Percentiles rank a stretch among this genome's conserved stretches.
These are phyloP conservation scores for Lontra canadensis DNA, from an alignment of 2,113 vertebrate species.

Conservation along the genomic window DNA sequence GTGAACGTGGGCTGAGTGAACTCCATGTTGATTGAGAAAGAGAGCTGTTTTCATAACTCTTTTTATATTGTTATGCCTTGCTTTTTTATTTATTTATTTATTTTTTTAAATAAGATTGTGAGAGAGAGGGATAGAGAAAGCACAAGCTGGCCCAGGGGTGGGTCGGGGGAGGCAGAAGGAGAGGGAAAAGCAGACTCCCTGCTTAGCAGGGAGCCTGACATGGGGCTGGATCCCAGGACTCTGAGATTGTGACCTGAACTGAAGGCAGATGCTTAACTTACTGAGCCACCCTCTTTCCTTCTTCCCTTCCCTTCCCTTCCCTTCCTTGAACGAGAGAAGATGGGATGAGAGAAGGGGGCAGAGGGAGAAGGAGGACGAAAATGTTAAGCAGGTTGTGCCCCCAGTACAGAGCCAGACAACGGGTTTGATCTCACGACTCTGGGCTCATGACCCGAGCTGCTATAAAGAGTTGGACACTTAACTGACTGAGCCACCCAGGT, in stretches of 20 bases:
- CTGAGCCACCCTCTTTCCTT: background rate
- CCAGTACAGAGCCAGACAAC: background rate
- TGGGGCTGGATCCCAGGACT: background rate
- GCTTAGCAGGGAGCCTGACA: background rate
- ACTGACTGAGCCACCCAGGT: background rate
- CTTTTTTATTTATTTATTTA: background rate
- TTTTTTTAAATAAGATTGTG: background rate
- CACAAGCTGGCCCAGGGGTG: too few relatives aligned
- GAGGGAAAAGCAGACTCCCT: background rate
- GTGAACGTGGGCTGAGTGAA: background rate
- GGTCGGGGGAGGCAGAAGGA: background rate
- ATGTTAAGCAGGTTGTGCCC: background rate
- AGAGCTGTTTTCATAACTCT: background rate
- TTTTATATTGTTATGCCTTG: slow-evolving; percentile 7
- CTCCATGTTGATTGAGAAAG: background rate
- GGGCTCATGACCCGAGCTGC: background rate
- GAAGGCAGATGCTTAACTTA: background rate
- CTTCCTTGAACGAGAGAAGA: background rate
- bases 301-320: too few relatives aligned
- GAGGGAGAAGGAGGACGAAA: background rate
- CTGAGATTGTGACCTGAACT: background rate
- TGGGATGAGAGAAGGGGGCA: background rate
- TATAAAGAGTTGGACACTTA: background rate
- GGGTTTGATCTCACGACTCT: background rate
- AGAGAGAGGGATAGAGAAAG: background rate